A percentile compares a stretch with the other conserved stretches of the same genome.
These are phyloP conservation scores for Sebastes goodei DNA, from an alignment of 2,797 vertebrate species.

Conservation along the genomic window DNA sequence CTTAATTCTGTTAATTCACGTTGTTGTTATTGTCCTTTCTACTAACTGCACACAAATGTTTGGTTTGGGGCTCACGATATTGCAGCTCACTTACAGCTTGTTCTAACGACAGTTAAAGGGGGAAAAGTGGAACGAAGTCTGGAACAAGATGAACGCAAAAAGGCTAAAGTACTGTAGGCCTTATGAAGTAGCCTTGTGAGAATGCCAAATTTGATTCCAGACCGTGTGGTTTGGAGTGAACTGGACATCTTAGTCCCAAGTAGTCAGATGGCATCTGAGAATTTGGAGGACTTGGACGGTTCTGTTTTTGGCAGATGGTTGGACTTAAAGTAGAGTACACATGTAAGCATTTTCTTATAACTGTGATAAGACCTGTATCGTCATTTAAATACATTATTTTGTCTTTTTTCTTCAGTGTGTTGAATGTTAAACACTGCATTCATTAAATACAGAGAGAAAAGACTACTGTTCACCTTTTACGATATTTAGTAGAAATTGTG, in stretches of 20 bases:
- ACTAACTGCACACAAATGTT: not conserved
- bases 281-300: not conserved
- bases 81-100: slow-evolving; percentile 1
- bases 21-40: not conserved
- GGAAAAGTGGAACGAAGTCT: not conserved
- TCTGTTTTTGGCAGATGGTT: not conserved
- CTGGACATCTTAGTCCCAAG: not conserved
- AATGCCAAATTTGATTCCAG: not conserved
- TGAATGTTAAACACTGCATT: not conserved
- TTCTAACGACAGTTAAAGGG: not conserved
- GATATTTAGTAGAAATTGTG: not conserved
- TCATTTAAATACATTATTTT: not conserved
- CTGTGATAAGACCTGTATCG: not conserved
- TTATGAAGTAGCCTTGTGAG: not conserved
- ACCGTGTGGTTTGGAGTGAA: slow-evolving; percentile 2
- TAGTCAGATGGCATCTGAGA: slow-evolving; percentile 14
- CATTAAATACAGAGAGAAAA: not conserved
- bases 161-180: not conserved
- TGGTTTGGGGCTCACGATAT: not conserved
- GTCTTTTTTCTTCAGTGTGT: not conserved
- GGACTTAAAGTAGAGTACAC: not conserved
- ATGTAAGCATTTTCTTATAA: not conserved
- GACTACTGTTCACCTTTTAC: not conserved
- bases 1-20: not conserved
- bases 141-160: not conserved